Evolutionary conservation across 2,888 invertebrate genomes (phyloP).

Genomic region (Dicranocentrus wangi): DNA sequence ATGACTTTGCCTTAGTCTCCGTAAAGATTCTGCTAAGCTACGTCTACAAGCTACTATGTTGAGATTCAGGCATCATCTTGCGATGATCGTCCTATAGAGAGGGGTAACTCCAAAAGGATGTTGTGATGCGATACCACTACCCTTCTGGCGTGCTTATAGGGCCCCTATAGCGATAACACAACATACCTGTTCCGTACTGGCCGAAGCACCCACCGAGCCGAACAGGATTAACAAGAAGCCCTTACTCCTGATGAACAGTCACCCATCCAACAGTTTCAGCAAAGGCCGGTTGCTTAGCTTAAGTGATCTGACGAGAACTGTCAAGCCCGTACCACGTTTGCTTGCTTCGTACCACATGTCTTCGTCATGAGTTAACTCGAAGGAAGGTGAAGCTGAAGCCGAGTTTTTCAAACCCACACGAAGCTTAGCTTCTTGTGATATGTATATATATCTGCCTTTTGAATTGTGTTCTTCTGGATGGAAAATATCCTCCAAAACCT

Average conservation of each 20-base stretch:
- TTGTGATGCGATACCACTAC: background rate
- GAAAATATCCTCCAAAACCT: too few relatives aligned
- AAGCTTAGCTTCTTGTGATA: too few relatives aligned
- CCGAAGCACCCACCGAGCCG: constrained; percentile 9
- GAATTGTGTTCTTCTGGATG: too few relatives aligned
- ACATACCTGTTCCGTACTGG: constrained; percentile 5
- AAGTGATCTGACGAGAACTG: background rate
- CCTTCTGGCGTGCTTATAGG: background rate
- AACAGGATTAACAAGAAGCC: background rate
- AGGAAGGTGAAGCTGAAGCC: too few relatives aligned
- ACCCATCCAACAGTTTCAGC: constrained; percentile 15
- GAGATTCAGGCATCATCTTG: too few relatives aligned
- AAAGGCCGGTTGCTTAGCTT: constrained; percentile 10
- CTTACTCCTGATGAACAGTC: constrained; percentile 1
- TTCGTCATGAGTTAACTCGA: too few relatives aligned
- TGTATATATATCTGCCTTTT: too few relatives aligned
- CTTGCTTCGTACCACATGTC: too few relatives aligned
- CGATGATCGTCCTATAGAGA: background rate
- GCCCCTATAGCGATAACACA: background rate
- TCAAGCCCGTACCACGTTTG: background rate
- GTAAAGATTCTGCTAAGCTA: too few relatives aligned
- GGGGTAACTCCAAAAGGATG: background rate
- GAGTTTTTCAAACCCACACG: too few relatives aligned
- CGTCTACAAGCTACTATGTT: too few relatives aligned
- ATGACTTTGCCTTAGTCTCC: too few relatives aligned